phyloP scores from a whole-genome alignment of 1,140 invertebrate genomes.

The Sitophilus oryzae region DNA sequence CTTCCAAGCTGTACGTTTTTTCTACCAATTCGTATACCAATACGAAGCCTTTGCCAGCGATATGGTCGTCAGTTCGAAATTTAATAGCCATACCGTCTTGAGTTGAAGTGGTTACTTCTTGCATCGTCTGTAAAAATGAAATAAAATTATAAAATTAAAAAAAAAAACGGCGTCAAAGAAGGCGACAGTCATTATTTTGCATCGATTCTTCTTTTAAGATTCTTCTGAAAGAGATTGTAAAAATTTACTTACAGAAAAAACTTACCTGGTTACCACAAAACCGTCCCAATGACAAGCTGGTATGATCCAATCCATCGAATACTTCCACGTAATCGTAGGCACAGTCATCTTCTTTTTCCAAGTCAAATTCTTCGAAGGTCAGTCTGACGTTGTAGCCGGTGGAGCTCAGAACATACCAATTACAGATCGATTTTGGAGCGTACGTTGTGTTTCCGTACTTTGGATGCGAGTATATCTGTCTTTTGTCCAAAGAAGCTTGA shows the following conservation, averaged over 20 bases:
- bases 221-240: too few relatives aligned
- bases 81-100: slow-evolving; percentile 19
- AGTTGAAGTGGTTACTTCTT: slow-evolving; percentile 12
- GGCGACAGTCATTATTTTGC: too few relatives aligned
- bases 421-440: slow-evolving; percentile 82
- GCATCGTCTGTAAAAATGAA: slow-evolving; percentile 8
- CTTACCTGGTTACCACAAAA: slow-evolving; percentile 63
- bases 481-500: slow-evolving; percentile 64
- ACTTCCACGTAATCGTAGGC: slow-evolving; percentile 91
- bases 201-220: too few relatives aligned
- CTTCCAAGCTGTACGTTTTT: slow-evolving; percentile 16
- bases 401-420: slow-evolving; percentile 86
- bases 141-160: slow-evolving; percentile 1
- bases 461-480: slow-evolving; percentile 89
- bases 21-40: slow-evolving; percentile 20
- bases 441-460: slow-evolving; percentile 87
- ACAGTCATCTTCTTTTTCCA: slow-evolving; percentile 88
- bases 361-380: slow-evolving; percentile 82
- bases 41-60: slow-evolving; percentile 17
- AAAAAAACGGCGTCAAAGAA: background rate
- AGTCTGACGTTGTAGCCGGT: slow-evolving; percentile 71
- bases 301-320: slow-evolving; percentile 78
- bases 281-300: slow-evolving; percentile 68
- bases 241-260: too few relatives aligned
- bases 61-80: slow-evolving; percentile 20